These are phyloP conservation scores for Diarsia brunnea DNA, from an alignment of 2,888 invertebrate species.

Conservation along the genomic window DNA sequence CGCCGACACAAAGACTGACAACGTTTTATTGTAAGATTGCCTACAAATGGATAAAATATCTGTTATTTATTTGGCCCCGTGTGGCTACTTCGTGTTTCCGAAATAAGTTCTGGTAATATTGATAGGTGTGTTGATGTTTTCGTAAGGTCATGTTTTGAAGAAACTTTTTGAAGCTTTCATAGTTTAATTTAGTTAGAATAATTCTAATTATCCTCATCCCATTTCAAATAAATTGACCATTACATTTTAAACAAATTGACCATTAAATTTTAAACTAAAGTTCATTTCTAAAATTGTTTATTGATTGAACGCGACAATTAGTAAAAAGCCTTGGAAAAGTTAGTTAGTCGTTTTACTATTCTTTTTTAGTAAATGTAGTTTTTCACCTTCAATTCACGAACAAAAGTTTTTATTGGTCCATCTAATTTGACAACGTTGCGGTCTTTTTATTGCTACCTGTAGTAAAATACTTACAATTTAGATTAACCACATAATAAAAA, in stretches of 20 bases:
- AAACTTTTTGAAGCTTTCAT: neutral
- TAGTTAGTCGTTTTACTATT: conserved; percentile 1
- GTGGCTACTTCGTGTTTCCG: conserved; percentile 34
- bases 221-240: neutral
- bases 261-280: conserved; percentile 4
- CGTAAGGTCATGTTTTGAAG: neutral
- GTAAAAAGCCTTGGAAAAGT: neutral
- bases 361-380: neutral
- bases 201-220: neutral
- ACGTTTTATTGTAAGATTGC: conserved; percentile 87
- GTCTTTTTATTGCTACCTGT: neutral
- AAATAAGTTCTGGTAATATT: conserved; percentile 41
- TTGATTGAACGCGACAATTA: conserved; percentile 7
- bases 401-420: neutral
- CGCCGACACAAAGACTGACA: conserved; percentile 85
- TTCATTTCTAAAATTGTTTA: conserved; percentile 21
- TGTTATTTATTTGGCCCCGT: conserved; percentile 70
- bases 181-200: neutral
- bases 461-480: neutral
- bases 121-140: conserved; percentile 19
- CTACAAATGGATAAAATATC: conserved; percentile 86
- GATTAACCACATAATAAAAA: neutral
- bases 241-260: neutral
- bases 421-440: neutral
- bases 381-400: neutral